A percentile compares a stretch with the other conserved stretches of the same genome.
Evolutionary conservation across 2,888 invertebrate species (phyloP).

Genomic region (Chironomus riparius): DNA sequence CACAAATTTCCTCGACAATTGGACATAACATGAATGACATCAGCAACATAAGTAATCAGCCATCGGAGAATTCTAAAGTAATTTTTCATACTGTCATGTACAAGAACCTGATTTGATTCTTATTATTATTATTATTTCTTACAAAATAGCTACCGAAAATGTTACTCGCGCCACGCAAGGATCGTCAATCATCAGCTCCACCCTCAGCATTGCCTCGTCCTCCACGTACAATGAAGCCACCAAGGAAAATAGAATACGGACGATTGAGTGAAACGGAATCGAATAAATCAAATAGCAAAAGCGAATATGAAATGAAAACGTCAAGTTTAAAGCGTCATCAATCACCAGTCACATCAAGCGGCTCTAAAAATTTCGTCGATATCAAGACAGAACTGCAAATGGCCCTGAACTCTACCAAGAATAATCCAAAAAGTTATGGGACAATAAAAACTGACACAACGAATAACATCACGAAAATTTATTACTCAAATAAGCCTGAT

Average conservation of each 20-base stretch:
- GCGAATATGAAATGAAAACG: conserved; percentile 30
- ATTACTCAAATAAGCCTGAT: conserved; percentile 29
- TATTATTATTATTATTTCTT: background rate
- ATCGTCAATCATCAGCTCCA: conserved; percentile 31
- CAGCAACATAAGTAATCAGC: conserved; percentile 31
- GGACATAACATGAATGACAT: conserved; percentile 33
- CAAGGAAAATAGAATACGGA: conserved; percentile 32
- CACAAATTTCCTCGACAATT: conserved; percentile 31
- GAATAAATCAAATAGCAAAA: conserved; percentile 30
- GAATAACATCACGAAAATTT: conserved; percentile 22
- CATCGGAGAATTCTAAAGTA: conserved; percentile 25
- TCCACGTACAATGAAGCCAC: conserved; percentile 31
- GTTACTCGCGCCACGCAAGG: conserved; percentile 29
- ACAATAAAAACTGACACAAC: conserved; percentile 9
- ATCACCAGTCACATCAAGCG: conserved; percentile 12
- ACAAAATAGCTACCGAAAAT: conserved; percentile 28
- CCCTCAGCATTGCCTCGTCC: conserved; percentile 32
- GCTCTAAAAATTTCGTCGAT: conserved; percentile 15
- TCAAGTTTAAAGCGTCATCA: conserved; percentile 29
- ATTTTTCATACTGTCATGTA: background rate
- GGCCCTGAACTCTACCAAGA: conserved; percentile 14
- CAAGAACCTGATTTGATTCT: background rate
- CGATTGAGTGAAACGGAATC: conserved; percentile 31
- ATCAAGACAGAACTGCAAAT: conserved; percentile 18
- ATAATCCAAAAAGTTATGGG: conserved; percentile 18